Evolutionary conservation across 2,797 vertebrate genomes (phyloP).

Genomic region (Hozukius guyotensis): DNA sequence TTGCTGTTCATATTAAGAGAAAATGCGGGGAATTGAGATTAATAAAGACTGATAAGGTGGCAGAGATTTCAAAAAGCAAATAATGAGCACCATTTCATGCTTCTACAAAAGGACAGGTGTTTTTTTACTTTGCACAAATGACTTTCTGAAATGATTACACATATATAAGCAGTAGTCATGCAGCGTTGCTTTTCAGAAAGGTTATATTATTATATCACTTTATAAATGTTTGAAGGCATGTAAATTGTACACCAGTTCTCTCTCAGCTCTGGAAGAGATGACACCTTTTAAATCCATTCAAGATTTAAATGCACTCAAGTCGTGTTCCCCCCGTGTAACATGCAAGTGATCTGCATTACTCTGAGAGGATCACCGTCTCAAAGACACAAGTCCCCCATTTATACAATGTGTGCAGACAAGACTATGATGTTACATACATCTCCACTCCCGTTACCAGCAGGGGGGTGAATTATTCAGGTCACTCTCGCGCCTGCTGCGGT

Average conservation of each 20-base stretch:
- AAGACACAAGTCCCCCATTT: not conserved
- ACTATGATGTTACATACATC: conserved; percentile 40
- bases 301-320: conserved; percentile 11
- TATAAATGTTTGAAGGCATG: not conserved
- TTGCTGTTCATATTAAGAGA: not conserved
- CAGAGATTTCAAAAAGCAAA: not conserved
- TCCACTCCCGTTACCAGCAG: conserved; percentile 26
- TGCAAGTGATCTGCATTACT: not conserved
- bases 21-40: not conserved
- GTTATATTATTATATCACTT: not conserved
- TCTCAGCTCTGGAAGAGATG: not conserved
- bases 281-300: conserved; percentile 6
- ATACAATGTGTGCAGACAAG: conserved; percentile 16
- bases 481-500: not conserved
- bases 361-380: not conserved
- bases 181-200: not conserved
- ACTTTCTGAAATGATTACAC: not conserved
- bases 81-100: not conserved
- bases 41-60: not conserved
- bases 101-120: not conserved
- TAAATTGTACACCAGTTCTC: not conserved
- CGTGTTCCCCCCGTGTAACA: not conserved
- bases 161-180: not conserved
- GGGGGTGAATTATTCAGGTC: conserved; percentile 56
- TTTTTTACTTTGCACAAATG: not conserved